Percentiles rank a stretch among this genome's conserved stretches.
phyloP scores from a whole-genome alignment of 2,113 vertebrate species.

The Poeciliopsis turrubarensis region DNA sequence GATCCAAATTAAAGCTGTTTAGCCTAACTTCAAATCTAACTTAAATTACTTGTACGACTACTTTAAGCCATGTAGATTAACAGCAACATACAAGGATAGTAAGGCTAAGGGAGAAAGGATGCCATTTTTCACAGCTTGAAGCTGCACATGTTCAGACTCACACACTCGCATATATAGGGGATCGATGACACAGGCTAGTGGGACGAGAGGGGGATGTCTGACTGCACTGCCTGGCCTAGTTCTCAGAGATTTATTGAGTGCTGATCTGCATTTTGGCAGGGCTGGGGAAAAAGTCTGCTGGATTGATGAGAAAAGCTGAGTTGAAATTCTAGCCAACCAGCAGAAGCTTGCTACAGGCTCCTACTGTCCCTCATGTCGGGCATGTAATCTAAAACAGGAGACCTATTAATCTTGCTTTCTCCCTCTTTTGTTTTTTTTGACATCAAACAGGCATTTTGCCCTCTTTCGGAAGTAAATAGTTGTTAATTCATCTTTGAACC shows the following conservation, averaged over 20 bases:
- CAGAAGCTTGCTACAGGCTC: conserved; percentile 50
- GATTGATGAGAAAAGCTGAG: conserved; percentile 74
- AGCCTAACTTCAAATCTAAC: conserved; percentile 3
- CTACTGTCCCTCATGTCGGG: conserved; percentile 43
- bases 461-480: not conserved
- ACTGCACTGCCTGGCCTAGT: conserved; percentile 70
- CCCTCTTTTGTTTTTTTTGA: not conserved
- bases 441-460: conserved; percentile 27
- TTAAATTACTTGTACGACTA: not conserved
- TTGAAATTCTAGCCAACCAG: conserved; percentile 63
- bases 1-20: not conserved
- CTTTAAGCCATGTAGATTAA: conserved; percentile 18
- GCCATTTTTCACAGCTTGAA: conserved; percentile 12
- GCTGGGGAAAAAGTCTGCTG: conserved; percentile 62
- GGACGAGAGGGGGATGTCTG: conserved; percentile 45
- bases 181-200: conserved; percentile 54
- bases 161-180: conserved; percentile 31
- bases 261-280: conserved; percentile 72
- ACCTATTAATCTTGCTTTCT: conserved; percentile 41
- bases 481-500: conserved; percentile 18
- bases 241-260: conserved; percentile 76
- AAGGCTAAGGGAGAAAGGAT: conserved; percentile 10
- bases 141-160: conserved; percentile 37
- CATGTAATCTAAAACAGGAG: conserved; percentile 43
- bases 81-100: conserved; percentile 39